Evolutionary conservation across 2,888 invertebrate species (phyloP).

Genomic region (Frankliniella intonsa): DNA sequence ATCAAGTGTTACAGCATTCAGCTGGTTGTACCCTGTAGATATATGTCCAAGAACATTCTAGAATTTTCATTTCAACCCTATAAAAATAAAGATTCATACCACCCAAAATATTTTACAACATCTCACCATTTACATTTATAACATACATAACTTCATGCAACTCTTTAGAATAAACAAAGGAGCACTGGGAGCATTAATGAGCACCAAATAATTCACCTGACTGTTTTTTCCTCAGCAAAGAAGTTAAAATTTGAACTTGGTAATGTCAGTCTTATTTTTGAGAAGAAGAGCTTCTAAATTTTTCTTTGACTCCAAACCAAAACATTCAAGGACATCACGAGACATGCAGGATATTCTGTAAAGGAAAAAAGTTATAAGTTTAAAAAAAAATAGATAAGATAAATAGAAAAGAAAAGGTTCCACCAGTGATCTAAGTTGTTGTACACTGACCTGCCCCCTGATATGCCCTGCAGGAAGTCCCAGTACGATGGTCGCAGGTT

Average conservation of each 20-base stretch:
- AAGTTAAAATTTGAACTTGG: conserved; percentile 9
- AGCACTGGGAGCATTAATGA: no score
- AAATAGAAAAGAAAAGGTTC: not conserved
- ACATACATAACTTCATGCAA: no score
- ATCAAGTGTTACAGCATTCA: not conserved
- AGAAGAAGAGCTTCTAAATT: conserved; percentile 38
- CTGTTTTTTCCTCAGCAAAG: conserved; percentile 52
- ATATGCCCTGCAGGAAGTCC: conserved; percentile 70
- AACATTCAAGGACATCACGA: conserved; percentile 55
- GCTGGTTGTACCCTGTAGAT: not conserved
- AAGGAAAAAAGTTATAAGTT: conserved; percentile 36
- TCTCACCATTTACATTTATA: no score
- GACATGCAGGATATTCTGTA: conserved; percentile 58
- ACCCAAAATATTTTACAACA: no score
- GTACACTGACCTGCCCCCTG: conserved; percentile 53
- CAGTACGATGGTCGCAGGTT: conserved; percentile 76
- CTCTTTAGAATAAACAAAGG: no score
- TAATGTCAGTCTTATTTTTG: conserved; percentile 4
- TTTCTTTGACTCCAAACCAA: conserved; percentile 55
- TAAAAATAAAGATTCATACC: no score
- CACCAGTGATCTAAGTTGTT: not conserved
- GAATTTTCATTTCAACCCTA: no score
- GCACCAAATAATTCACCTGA: no score
- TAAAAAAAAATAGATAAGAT: conserved; percentile 24
- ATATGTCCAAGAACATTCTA: no score